phyloP scores from a whole-genome alignment of 2,888 invertebrate genomes.

The Cephus pulcher region DNA sequence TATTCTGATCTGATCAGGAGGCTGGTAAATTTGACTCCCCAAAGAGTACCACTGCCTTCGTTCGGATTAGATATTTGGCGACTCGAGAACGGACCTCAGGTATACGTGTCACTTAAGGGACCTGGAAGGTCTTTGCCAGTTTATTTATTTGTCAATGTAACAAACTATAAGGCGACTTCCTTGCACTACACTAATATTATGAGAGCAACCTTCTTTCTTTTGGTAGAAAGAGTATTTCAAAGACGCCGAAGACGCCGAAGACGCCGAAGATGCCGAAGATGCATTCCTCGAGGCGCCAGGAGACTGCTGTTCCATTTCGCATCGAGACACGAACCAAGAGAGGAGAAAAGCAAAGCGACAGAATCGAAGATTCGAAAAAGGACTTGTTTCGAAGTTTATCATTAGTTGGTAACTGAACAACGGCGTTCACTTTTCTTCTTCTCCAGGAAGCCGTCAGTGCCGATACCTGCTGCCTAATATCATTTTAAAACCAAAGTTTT shows the following conservation, averaged over 20 bases:
- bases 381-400: constrained; percentile 60
- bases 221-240: neutral
- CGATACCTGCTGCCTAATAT: constrained; percentile 44
- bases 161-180: too few species aligned
- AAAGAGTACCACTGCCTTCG: neutral
- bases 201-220: too few species aligned
- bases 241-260: constrained; percentile 24
- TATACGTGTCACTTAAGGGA: too few species aligned
- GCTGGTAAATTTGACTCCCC: neutral
- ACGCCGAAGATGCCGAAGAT: constrained; percentile 22
- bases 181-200: too few species aligned
- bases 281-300: too few species aligned
- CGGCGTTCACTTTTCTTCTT: constrained; percentile 31
- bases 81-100: too few species aligned
- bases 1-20: neutral
- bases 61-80: too few species aligned
- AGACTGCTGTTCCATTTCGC: too few species aligned
- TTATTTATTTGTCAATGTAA: too few species aligned
- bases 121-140: too few species aligned
- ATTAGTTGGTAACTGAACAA: constrained; percentile 54
- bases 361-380: constrained; percentile 35
- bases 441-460: too few species aligned
- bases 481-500: constrained; percentile 64
- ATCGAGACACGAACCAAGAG: constrained; percentile 15
- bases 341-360: constrained; percentile 19